Evolutionary conservation across 2,113 vertebrate species (phyloP).

Genomic region (Galbula dea): DNA sequence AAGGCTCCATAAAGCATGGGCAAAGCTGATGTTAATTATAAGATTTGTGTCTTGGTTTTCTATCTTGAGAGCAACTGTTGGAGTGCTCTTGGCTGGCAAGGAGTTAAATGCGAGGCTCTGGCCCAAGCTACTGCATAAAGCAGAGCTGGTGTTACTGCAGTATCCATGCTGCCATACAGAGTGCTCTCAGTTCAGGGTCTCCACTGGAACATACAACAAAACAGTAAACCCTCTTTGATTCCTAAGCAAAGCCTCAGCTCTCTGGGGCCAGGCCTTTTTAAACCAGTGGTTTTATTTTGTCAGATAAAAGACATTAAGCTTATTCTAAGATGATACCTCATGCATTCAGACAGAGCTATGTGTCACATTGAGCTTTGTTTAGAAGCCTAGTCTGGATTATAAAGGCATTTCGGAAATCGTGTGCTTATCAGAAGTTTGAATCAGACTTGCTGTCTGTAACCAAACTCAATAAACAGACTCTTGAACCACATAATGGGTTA

Average conservation of each 20-base stretch:
- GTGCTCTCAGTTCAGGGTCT: background rate
- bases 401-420: background rate
- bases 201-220: background rate
- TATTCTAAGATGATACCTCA: conserved; percentile 44
- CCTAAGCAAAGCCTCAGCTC: background rate
- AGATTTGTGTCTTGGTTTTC: conserved; percentile 5
- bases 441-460: conserved; percentile 23
- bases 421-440: conserved; percentile 46
- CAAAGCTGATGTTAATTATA: background rate
- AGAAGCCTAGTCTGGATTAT: conserved; percentile 14
- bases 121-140: background rate
- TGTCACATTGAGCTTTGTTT: conserved; percentile 41
- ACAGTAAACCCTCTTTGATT: background rate
- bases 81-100: background rate
- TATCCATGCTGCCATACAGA: background rate
- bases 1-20: conserved; percentile 8
- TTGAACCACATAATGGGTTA: conserved; percentile 17
- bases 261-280: background rate
- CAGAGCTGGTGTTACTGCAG: background rate
- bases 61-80: background rate
- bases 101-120: background rate
- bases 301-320: background rate
- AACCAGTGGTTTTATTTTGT: background rate
- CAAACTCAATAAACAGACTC: background rate
- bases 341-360: background rate